A percentile compares a stretch with the other conserved stretches of the same genome.
Evolutionary conservation across 2,113 vertebrate species (phyloP).

Genomic region (Sceloporus tristichus): DNA sequence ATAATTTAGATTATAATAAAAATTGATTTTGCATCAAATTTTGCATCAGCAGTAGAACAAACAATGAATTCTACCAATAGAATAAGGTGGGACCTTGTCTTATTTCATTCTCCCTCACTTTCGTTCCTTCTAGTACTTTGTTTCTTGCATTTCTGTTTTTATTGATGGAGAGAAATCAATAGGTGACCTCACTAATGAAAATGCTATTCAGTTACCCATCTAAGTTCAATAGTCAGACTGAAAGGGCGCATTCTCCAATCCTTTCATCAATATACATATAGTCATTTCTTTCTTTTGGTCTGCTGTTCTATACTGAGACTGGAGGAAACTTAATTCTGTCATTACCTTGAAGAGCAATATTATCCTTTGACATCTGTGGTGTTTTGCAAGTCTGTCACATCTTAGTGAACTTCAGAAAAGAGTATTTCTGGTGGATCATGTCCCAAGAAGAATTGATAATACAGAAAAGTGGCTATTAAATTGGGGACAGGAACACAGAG

Average conservation of each 20-base stretch:
- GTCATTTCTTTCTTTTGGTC: constrained; percentile 6
- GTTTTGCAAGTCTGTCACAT: not conserved
- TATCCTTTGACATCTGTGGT: not conserved
- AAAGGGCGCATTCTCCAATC: constrained; percentile 19
- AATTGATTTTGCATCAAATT: no score
- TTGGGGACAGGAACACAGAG: not conserved
- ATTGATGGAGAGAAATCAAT: constrained; percentile 22
- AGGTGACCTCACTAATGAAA: constrained; percentile 43
- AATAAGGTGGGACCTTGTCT: not conserved
- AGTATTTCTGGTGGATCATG: not conserved
- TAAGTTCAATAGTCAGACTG: constrained; percentile 28
- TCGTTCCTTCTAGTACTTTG: not conserved
- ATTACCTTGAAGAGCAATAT: not conserved
- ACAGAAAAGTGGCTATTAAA: not conserved
- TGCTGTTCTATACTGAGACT: not conserved
- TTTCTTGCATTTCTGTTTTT: constrained; percentile 5
- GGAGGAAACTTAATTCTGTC: constrained; percentile 19
- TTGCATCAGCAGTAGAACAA: not conserved
- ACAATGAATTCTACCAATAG: not conserved
- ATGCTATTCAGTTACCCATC: constrained; percentile 35
- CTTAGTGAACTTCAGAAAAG: not conserved
- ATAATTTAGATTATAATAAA: not conserved
- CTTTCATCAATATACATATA: constrained; percentile 32
- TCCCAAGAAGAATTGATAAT: not conserved
- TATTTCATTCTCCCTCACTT: not conserved